phyloP scores from a whole-genome alignment of 53 echinoderm and acorn worm genomes.

The Temnopleurus reevesii region DNA sequence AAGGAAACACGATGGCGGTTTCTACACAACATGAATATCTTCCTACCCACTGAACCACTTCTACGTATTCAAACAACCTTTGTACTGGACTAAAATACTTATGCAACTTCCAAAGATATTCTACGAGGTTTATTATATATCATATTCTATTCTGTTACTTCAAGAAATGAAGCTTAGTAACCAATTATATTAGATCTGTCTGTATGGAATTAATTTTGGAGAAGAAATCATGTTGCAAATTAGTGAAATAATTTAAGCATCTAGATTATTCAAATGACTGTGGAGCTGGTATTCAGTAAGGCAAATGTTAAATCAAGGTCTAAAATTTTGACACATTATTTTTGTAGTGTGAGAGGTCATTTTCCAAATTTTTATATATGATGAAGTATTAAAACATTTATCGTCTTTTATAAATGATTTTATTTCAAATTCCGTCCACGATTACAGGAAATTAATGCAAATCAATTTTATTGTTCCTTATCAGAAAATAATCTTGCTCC shows the following conservation, averaged over 20 bases:
- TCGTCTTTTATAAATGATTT: too few species aligned
- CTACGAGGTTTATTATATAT: background rate
- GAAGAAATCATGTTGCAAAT: background rate
- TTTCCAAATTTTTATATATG: background rate
- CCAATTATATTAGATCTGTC: too few species aligned
- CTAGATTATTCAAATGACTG: background rate
- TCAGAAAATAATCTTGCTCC: too few species aligned
- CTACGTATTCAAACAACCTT: background rate
- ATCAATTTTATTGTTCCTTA: too few species aligned
- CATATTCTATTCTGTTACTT: background rate
- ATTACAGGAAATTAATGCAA: too few species aligned
- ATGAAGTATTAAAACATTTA: background rate
- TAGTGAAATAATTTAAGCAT: background rate
- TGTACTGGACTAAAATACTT: background rate
- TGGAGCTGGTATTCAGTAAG: conserved; percentile 23
- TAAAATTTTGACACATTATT: too few species aligned
- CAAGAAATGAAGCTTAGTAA: too few species aligned
- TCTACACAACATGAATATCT: conserved; percentile 81
- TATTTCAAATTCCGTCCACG: too few species aligned
- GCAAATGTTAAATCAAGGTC: background rate
- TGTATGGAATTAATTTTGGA: too few species aligned
- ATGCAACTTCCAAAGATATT: background rate
- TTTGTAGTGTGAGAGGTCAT: background rate
- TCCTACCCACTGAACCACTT: background rate
- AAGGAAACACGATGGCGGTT: conserved; percentile 95